phyloP scores from a whole-genome alignment of 2,888 invertebrate species.

The Trilocha varians region DNA sequence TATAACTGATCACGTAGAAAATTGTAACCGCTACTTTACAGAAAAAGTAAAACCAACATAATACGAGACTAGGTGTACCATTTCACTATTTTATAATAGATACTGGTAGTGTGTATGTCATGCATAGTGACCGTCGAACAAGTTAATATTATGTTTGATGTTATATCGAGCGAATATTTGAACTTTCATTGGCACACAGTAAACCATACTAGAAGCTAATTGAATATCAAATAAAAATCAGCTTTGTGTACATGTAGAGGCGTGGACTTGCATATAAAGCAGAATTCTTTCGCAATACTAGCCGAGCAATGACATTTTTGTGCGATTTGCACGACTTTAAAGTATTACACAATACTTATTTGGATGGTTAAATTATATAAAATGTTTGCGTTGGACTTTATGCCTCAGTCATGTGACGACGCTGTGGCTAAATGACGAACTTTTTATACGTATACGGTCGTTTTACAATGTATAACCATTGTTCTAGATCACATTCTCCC shows the following conservation, averaged over 20 bases:
- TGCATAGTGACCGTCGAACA: constrained; percentile 6
- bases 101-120: constrained; percentile 14
- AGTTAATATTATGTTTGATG: constrained; percentile 15
- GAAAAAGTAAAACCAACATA: background rate
- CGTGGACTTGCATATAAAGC: constrained; percentile 46
- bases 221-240: constrained; percentile 40
- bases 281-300: constrained; percentile 45
- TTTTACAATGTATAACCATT: background rate
- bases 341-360: background rate
- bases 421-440: background rate
- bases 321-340: background rate
- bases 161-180: constrained; percentile 22
- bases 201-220: constrained; percentile 43
- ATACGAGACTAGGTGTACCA: background rate
- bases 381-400: background rate
- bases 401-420: background rate
- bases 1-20: background rate
- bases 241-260: constrained; percentile 23
- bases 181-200: constrained; percentile 20
- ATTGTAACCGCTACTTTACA: background rate
- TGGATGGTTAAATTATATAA: background rate
- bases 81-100: constrained; percentile 9
- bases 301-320: constrained; percentile 30
- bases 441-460: background rate
- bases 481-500: constrained; percentile 75